Percentiles rank a stretch among this genome's conserved stretches.
Conservation (phyloP, 2,888 invertebrate species). For the Sphaerophoria rueppellii region DNA sequence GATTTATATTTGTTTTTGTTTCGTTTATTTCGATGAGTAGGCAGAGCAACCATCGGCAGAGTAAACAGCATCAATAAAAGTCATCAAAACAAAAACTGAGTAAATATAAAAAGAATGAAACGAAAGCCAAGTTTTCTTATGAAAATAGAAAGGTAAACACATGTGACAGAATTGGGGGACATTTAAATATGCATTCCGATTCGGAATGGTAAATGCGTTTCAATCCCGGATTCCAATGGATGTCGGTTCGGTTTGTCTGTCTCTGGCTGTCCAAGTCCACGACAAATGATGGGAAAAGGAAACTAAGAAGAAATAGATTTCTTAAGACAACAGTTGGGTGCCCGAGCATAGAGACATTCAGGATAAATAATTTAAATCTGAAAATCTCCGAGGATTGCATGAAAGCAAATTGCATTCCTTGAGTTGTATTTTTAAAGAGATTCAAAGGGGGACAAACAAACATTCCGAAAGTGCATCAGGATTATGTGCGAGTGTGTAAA, state of each 20-base stretch:
- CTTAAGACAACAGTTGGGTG: conserved; percentile 48
- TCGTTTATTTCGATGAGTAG: conserved; percentile 46
- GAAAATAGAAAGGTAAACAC: conserved; percentile 1
- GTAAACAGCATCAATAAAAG: conserved; percentile 58
- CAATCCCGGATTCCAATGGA: neutral
- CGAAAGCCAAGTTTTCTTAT: neutral
- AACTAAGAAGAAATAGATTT: conserved; percentile 56
- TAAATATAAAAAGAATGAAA: conserved; percentile 9
- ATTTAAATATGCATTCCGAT: conserved; percentile 69
- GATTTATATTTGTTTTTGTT: conserved; percentile 46
- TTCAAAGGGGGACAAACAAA: neutral
- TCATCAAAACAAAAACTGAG: conserved; percentile 58
- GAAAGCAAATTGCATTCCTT: conserved; percentile 28
- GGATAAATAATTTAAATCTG: conserved; percentile 39
- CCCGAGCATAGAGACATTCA: conserved; percentile 27
- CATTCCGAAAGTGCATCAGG: conserved; percentile 54
- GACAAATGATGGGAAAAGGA: conserved; percentile 48
- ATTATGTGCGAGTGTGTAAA: conserved; percentile 29
- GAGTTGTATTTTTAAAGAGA: conserved; percentile 21
- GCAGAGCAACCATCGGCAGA: conserved; percentile 32
- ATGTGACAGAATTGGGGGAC: conserved; percentile 13
- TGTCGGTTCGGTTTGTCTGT: neutral
- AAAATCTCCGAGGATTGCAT: conserved; percentile 44
- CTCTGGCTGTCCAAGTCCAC: neutral
- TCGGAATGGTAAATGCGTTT: conserved; percentile 57